Evolutionary conservation across 2,888 invertebrate species (phyloP), one percentile per base, ranked within the genome.

Genomic region (Diarsia rubi): DNA sequence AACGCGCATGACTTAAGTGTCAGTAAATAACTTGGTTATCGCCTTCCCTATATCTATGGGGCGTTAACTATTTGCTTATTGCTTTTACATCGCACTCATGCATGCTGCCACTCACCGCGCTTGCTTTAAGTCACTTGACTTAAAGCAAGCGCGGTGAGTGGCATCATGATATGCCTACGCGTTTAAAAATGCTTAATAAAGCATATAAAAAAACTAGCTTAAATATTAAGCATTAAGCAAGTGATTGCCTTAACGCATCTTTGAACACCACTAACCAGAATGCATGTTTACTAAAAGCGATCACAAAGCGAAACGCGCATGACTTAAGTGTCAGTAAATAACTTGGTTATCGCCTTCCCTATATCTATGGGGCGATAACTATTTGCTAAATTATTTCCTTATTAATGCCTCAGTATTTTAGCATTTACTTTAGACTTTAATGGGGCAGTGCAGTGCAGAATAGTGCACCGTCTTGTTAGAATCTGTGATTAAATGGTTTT

Each of bases 361-460:
- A 71, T 77, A 76, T 83, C 78, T 71, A 49, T 52, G 47, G 64
- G 60, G 86, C 76, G 44, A 81, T 81, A 85, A 82, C 68, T 71
- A 71, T 82, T 74, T 24, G 76, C 76, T 77, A 79, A 88, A 73
- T 86, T 78, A 84, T 88, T 88, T 84, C 86, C 88, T 86, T 86
- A 79, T 75, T 86, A 84, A 80, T 75, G 54, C 45, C 49, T 57
- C 69, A 57, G 57, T 69, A 66, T 66, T 73, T 79, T 75, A 68
- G 49, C 37, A 68, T 74, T 71, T 45, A 71, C 49, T 70, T 37
- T 11, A 62, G 79, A 79, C 60, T 63, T 69, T 73, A 79, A 79
- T 59, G 31, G 60, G 5, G 12, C n/a, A 73, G 12, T 52, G 45
- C 31, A 24, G 9, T 44, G 44, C 47, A n/a, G 62, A 14, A 60